phyloP scores from a whole-genome alignment of 2,113 vertebrate genomes.

The Turdus rufiventris region DNA sequence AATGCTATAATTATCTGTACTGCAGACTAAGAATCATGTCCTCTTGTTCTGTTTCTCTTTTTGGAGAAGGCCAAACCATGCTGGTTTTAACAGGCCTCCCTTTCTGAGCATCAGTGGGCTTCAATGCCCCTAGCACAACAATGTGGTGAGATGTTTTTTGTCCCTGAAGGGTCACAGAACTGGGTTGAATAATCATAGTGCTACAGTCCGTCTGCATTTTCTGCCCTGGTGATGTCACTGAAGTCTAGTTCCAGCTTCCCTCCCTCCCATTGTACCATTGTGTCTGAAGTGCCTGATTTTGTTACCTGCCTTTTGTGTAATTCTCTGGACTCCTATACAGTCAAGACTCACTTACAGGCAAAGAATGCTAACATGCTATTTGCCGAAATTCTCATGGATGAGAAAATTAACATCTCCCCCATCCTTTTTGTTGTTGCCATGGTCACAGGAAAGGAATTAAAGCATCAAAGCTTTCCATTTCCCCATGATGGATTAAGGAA shows the following conservation, averaged over 20 bases:
- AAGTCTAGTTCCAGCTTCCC: not conserved
- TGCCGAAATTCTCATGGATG: slow-evolving; percentile 38
- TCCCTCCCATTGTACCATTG: not conserved
- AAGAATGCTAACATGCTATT: not conserved
- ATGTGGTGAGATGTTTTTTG: not conserved
- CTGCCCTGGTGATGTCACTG: not conserved
- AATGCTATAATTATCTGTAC: not conserved
- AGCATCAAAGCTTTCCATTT: slow-evolving; percentile 58
- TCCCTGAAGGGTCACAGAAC: not conserved
- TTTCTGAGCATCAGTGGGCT: not conserved
- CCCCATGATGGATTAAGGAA: slow-evolving; percentile 55
- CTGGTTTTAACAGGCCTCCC: not conserved
- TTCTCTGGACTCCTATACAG: not conserved
- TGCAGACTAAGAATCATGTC: not conserved
- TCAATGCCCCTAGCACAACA: not conserved
- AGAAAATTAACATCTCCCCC: slow-evolving; percentile 23
- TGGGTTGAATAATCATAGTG: not conserved
- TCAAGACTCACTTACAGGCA: not conserved
- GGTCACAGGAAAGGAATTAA: slow-evolving; percentile 65
- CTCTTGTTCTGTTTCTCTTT: not conserved
- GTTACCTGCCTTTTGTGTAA: not conserved
- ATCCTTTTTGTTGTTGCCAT: slow-evolving; percentile 55
- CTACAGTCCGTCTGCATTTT: not conserved
- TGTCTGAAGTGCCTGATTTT: not conserved
- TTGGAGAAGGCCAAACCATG: not conserved